These are phyloP conservation scores for Callithrix jacchus DNA, from an alignment of 2,113 vertebrate species.

Conservation along the genomic window DNA sequence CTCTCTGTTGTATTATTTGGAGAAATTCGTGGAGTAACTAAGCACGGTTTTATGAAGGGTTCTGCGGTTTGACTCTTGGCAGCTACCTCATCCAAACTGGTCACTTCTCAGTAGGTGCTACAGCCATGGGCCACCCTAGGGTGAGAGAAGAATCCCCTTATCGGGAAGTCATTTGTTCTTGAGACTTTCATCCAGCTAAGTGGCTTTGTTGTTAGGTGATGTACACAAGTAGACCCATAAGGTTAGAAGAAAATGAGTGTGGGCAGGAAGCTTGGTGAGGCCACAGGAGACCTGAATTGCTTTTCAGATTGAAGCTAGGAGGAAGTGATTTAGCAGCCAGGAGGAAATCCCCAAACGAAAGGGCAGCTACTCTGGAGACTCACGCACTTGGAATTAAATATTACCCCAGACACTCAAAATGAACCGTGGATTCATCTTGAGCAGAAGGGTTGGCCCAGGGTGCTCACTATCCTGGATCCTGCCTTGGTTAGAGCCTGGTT, in stretches of 20 bases:
- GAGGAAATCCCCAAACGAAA: neutral
- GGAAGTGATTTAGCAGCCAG: slow-evolving; percentile 1
- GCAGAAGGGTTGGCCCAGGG: neutral
- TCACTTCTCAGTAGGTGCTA: neutral
- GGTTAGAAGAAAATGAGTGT: neutral
- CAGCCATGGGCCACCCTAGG: neutral
- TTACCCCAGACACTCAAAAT: no score
- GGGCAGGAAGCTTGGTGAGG: slow-evolving; percentile 21
- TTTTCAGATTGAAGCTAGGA: slow-evolving; percentile 29
- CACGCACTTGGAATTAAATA: neutral
- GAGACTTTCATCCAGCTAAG: neutral
- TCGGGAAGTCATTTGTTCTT: neutral
- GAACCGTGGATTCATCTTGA: neutral
- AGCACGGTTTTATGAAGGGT: neutral
- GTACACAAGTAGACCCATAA: neutral
- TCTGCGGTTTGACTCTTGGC: neutral
- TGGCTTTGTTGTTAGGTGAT: neutral
- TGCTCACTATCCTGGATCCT: neutral
- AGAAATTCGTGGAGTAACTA: slow-evolving; percentile 19
- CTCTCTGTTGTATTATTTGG: neutral
- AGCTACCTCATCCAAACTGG: neutral
- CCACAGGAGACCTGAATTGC: neutral
- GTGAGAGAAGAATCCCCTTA: neutral
- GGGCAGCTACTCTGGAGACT: neutral
- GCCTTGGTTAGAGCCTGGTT: neutral